Evolutionary conservation across 1,140 invertebrate species (phyloP).

Genomic region (Geopemphigus sp.): DNA sequence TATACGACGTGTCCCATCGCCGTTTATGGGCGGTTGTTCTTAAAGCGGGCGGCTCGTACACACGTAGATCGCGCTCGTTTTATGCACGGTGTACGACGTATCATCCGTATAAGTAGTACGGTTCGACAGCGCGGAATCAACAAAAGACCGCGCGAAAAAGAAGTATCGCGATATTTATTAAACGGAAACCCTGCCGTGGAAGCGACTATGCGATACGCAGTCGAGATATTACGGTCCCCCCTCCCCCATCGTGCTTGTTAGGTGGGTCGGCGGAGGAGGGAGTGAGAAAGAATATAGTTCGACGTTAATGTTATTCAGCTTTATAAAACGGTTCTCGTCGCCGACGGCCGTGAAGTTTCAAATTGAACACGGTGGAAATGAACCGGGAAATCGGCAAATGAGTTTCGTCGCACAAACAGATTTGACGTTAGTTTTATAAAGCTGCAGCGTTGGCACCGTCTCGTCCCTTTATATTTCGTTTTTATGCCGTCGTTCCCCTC

Average conservation of each 20-base stretch:
- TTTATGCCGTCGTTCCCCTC: not conserved
- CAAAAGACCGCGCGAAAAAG: too few species aligned
- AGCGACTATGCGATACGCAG: not conserved
- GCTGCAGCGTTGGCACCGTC: slow-evolving; percentile 18
- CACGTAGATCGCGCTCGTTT: too few species aligned
- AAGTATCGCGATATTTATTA: not conserved
- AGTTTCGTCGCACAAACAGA: slow-evolving; percentile 47
- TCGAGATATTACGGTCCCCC: not conserved
- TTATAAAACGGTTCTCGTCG: not conserved
- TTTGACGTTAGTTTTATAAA: slow-evolving; percentile 22
- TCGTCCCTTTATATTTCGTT: not conserved
- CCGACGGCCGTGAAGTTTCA: not conserved
- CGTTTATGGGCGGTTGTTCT: too few species aligned
- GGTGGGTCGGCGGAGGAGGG: too few species aligned
- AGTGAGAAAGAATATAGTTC: not conserved
- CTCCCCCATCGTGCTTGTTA: too few species aligned
- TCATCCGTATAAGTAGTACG: too few species aligned
- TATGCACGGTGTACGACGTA: too few species aligned
- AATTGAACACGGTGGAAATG: slow-evolving; percentile 47
- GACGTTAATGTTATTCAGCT: slow-evolving; percentile 18
- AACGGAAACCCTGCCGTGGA: not conserved
- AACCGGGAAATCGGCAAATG: slow-evolving; percentile 48
- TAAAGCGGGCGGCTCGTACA: too few species aligned
- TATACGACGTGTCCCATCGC: too few species aligned
- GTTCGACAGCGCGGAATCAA: too few species aligned